Evolutionary conservation across 2,113 vertebrate species (phyloP).

Genomic region (Thomomys bottae): DNA sequence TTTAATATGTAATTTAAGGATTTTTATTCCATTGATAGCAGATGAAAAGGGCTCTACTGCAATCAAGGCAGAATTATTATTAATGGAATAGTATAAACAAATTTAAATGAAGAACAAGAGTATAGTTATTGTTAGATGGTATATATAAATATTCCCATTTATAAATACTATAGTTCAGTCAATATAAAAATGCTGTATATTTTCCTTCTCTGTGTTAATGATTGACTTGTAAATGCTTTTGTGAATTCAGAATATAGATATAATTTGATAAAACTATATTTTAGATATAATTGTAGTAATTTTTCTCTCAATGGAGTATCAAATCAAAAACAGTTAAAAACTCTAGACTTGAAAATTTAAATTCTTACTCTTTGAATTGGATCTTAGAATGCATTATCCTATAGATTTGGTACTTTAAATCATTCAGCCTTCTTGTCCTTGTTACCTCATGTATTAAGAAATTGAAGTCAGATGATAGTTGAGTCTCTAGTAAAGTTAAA

Average conservation of each 20-base stretch:
- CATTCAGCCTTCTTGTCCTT: neutral
- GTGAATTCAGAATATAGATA: neutral
- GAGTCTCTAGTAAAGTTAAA: slow-evolving; percentile 7
- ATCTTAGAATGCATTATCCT: slow-evolving; percentile 15
- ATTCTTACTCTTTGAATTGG: no score
- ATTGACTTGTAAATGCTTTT: neutral
- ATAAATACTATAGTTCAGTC: neutral
- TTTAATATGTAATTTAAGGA: neutral
- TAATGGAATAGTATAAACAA: neutral
- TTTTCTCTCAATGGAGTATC: no score
- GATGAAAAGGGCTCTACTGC: neutral
- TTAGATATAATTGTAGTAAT: slow-evolving; percentile 1
- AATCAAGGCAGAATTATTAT: neutral
- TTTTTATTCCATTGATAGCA: neutral
- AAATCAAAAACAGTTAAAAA: no score
- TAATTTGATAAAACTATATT: slow-evolving; percentile 26
- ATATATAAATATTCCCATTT: neutral
- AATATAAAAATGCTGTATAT: neutral
- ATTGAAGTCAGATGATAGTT: neutral
- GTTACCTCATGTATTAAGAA: neutral
- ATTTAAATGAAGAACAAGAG: neutral
- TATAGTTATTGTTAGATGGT: neutral
- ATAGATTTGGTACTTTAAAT: neutral
- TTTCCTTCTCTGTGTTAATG: neutral
- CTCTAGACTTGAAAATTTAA: no score